phyloP scores from a whole-genome alignment of 2,113 vertebrate genomes.

The Ivindomyrus marchei region DNA sequence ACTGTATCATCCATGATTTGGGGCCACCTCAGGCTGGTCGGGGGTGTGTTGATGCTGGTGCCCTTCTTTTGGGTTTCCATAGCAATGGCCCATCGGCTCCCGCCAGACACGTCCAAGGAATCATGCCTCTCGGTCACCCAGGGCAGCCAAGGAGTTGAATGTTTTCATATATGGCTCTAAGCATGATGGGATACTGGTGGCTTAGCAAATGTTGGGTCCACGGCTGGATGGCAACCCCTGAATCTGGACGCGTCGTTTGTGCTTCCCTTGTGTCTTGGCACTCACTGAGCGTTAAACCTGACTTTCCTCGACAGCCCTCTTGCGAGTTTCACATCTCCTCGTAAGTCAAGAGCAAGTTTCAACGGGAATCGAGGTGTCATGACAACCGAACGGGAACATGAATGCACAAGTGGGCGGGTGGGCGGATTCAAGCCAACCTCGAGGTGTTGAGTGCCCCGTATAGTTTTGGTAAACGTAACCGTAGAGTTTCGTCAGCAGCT shows the following conservation, averaged over 20 bases:
- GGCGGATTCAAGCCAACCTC: neutral
- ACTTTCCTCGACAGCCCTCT: neutral
- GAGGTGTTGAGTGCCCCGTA: neutral
- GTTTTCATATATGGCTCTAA: neutral
- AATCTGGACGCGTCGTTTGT: neutral
- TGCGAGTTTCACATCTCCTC: neutral
- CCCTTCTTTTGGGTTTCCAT: neutral
- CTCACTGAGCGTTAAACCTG: neutral
- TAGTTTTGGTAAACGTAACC: neutral
- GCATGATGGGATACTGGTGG: neutral
- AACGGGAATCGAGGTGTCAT: neutral
- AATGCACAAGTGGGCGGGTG: neutral
- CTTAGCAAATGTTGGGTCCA: neutral
- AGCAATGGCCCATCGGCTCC: neutral
- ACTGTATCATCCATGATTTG: neutral
- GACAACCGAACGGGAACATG: neutral
- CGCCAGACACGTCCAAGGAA: neutral
- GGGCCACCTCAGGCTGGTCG: neutral
- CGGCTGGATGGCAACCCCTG: neutral
- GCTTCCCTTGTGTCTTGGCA: neutral
- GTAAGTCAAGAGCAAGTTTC: neutral
- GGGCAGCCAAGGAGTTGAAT: neutral
- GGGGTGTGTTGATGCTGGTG: neutral
- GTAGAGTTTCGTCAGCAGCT: neutral
- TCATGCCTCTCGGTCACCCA: neutral